Evolutionary conservation across 2,888 invertebrate species (phyloP).

Genomic region (Melipona bicolor): DNA sequence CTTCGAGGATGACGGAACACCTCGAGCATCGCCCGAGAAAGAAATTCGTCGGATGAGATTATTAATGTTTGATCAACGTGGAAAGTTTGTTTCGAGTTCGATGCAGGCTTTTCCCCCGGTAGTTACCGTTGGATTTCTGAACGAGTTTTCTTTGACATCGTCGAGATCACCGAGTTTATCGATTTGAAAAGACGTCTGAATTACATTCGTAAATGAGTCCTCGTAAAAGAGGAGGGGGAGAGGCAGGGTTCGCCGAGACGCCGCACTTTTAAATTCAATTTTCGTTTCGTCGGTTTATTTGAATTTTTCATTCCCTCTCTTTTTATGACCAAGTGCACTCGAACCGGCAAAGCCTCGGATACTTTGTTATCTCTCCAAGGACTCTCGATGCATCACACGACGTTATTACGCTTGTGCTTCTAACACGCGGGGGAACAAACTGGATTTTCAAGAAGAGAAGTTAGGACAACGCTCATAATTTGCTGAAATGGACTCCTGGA

Average conservation of each 20-base stretch:
- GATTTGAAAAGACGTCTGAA: background rate
- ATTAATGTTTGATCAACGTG: slow-evolving; percentile 19
- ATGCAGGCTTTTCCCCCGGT: background rate
- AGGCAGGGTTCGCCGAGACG: too few relatives aligned
- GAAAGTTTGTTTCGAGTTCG: slow-evolving; percentile 4
- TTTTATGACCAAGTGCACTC: slow-evolving; percentile 13
- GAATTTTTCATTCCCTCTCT: background rate
- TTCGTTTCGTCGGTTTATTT: background rate
- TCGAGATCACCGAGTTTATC: background rate
- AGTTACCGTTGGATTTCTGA: background rate
- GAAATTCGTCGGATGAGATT: slow-evolving; percentile 13
- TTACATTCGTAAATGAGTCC: background rate
- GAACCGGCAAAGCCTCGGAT: background rate
- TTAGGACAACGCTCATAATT: slow-evolving; percentile 38
- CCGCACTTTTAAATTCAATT: background rate
- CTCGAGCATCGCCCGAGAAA: background rate
- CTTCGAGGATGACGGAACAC: slow-evolving; percentile 1
- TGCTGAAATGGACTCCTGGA: slow-evolving; percentile 42
- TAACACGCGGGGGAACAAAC: slow-evolving; percentile 26
- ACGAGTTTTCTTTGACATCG: background rate
- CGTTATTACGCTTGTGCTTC: slow-evolving; percentile 16
- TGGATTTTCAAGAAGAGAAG: slow-evolving; percentile 14
- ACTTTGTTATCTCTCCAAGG: slow-evolving; percentile 36
- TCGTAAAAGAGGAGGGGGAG: too few relatives aligned
- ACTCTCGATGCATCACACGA: slow-evolving; percentile 35